Evolutionary conservation across 1,140 invertebrate species (phyloP), one percentile per base, ranked within the genome.

Genomic region (Macrobrachium rosenbergii): DNA sequence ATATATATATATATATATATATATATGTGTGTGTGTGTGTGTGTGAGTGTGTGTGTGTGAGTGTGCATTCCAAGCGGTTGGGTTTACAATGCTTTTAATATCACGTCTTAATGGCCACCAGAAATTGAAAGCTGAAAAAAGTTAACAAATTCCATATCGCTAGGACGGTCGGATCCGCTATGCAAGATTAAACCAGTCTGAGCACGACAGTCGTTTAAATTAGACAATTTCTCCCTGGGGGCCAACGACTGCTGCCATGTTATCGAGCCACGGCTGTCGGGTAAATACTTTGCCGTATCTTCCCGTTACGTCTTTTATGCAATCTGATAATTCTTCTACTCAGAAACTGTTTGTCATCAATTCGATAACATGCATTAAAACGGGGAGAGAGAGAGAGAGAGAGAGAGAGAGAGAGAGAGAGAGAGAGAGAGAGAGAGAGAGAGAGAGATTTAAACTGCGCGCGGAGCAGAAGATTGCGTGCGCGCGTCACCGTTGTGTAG

Each of bases 361-460:
- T 37, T 37, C 3, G 28, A 37, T 37, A 37, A 37, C 28, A 37
- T 37, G 28, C n/a, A 73, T 14, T 14, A n/a, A 12, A 73, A 17
- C 21, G 19, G 43, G 43, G 19, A 73, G 69, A 73, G 69, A 73
- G 69, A 73, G 63, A 37, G 63, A 21, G 63, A 37, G 28, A 37
- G 67, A 37, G 19, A 73, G 69, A 73, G 69, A 73, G 69, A 73
- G 63, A 37, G 63, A 21, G 63, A 37, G 28, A 37, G 67, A 37
- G 19, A 73, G 69, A 73, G 69, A 73, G 69, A 73, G 63, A 37
- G 19, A 73, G 69, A 73, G 69, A 73, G 69, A 73, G 63, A 37
- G 63, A 21, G 63, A 37, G 28, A 37, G n/a, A 37, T 37, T 37
- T 37, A 37, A 37, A 37, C 28, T 37, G 28, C 28, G 28, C 28